phyloP scores from a whole-genome alignment of 2,888 invertebrate species.

The Punctoribates punctum region DNA sequence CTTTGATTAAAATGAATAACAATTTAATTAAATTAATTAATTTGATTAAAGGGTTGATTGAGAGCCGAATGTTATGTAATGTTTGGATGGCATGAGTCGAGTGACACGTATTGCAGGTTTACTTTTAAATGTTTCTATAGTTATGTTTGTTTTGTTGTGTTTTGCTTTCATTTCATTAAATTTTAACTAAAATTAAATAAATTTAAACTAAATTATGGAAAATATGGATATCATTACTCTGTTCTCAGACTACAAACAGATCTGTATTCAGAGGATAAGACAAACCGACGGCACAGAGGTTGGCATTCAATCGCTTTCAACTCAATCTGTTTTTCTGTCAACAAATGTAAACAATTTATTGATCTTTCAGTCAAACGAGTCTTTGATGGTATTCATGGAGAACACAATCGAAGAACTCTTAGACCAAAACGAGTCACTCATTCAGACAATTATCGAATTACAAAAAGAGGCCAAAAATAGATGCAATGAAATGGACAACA shows the following conservation, averaged over 20 bases:
- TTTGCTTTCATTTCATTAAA: not conserved
- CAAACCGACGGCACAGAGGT: slow-evolving; percentile 23
- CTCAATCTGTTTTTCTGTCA: not conserved
- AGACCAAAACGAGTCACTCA: slow-evolving; percentile 48
- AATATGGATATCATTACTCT: slow-evolving; percentile 7
- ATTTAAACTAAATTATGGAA: slow-evolving; percentile 5
- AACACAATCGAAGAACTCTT: slow-evolving; percentile 44
- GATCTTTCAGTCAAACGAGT: slow-evolving; percentile 13
- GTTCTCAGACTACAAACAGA: slow-evolving; percentile 3
- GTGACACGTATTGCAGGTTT: slow-evolving; percentile 14
- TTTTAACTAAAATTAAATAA: not conserved
- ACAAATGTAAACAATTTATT: slow-evolving; percentile 24
- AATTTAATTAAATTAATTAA: too few relatives aligned
- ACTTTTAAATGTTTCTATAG: not conserved
- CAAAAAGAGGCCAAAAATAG: slow-evolving; percentile 46
- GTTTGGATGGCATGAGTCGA: not conserved
- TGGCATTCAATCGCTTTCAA: not conserved
- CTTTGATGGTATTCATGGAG: slow-evolving; percentile 44
- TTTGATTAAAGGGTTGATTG: not conserved
- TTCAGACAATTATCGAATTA: slow-evolving; percentile 45
- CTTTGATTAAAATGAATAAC: too few relatives aligned
- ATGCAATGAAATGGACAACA: slow-evolving; percentile 46
- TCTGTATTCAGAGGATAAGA: not conserved
- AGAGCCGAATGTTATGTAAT: not conserved
- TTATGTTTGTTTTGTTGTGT: slow-evolving; percentile 11